phyloP scores from a whole-genome alignment of 2,113 vertebrate genomes.

The Phoxinus phoxinus region DNA sequence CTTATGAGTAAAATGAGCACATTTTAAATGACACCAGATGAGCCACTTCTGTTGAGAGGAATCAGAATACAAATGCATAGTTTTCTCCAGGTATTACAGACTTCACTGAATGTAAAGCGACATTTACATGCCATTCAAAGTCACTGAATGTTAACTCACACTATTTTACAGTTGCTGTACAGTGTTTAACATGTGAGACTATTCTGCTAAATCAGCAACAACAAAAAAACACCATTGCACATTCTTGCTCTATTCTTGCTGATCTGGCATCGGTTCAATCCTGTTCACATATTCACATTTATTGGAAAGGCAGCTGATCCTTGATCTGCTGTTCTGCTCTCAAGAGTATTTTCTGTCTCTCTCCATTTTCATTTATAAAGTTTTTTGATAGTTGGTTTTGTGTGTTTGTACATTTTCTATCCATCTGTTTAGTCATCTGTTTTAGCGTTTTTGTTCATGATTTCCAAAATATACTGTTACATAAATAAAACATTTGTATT shows the following conservation, averaged over 20 bases:
- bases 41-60: neutral
- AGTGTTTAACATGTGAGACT: neutral
- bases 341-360: neutral
- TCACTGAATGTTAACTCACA: neutral
- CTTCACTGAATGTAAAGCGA: slow-evolving; percentile 6
- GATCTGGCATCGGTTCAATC: slow-evolving; percentile 25
- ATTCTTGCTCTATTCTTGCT: neutral
- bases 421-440: neutral
- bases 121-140: neutral
- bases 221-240: neutral
- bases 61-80: neutral
- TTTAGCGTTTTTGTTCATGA: neutral
- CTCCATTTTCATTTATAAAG: neutral
- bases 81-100: slow-evolving; percentile 3
- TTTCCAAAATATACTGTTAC: slow-evolving; percentile 24
- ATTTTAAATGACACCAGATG: neutral
- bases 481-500: neutral
- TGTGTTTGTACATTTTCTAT: neutral
- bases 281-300: neutral
- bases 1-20: neutral
- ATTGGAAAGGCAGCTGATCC: neutral
- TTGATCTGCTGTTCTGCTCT: slow-evolving; percentile 2
- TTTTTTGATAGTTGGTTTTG: neutral
- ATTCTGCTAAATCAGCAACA: neutral
- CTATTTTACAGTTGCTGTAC: neutral